Evolutionary conservation across 2,113 vertebrate genomes (phyloP).

Genomic region (Damaliscus lunatus): DNA sequence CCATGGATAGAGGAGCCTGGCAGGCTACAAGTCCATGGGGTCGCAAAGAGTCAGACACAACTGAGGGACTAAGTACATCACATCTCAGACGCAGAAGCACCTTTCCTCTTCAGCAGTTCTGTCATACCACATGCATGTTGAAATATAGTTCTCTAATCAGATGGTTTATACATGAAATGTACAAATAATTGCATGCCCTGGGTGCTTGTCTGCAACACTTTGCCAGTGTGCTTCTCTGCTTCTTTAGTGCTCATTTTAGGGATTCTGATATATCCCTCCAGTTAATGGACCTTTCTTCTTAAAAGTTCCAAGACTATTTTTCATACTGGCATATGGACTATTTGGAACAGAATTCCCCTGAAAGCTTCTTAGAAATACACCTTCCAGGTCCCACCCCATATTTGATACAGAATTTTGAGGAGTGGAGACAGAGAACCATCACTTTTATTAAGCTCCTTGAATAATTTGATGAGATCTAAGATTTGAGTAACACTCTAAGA

Average conservation of each 20-base stretch:
- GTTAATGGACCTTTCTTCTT: background rate
- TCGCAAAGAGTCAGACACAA: background rate
- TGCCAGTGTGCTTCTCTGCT: background rate
- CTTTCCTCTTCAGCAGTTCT: background rate
- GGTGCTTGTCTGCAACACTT: background rate
- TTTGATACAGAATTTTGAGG: background rate
- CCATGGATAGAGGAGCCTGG: background rate
- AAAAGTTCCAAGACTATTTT: background rate
- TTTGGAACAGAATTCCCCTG: background rate
- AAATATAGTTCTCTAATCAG: background rate
- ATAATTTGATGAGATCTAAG: background rate
- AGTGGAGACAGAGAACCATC: background rate
- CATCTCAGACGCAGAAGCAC: background rate
- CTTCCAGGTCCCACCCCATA: background rate
- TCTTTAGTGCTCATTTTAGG: background rate
- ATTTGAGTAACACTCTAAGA: background rate
- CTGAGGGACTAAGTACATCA: background rate
- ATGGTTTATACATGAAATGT: background rate
- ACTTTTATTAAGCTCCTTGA: background rate
- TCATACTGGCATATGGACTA: background rate
- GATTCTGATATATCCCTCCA: background rate
- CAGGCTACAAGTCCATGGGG: background rate
- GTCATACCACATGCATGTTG: fast-evolving
- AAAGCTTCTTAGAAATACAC: background rate
- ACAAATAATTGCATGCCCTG: too few species aligned